phyloP scores from a whole-genome alignment of 2,797 vertebrate genomes.

The Gadopsis marmoratus region DNA sequence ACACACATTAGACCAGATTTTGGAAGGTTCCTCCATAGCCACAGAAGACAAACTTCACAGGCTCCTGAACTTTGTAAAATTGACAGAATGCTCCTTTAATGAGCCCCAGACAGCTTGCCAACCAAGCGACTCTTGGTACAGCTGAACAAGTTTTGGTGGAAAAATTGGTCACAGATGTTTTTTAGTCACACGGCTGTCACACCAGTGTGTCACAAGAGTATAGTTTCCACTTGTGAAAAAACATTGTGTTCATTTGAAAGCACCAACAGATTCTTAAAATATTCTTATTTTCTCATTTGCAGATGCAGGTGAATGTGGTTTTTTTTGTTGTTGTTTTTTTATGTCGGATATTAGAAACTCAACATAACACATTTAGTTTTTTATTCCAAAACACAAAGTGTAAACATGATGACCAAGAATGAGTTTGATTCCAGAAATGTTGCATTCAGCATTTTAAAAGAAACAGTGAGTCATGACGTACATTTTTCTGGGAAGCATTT shows the following conservation, averaged over 20 bases:
- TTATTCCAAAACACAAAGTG: conserved; percentile 2
- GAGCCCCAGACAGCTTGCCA: not conserved
- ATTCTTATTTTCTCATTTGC: not conserved
- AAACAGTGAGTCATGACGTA: not conserved
- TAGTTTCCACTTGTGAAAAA: not conserved
- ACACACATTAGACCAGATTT: not conserved
- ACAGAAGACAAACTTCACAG: not conserved
- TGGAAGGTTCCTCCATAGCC: not conserved
- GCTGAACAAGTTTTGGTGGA: not conserved
- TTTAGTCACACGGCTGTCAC: not conserved
- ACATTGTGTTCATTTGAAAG: not conserved
- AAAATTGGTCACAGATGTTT: not conserved
- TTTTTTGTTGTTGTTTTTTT: not conserved
- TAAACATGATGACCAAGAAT: not conserved
- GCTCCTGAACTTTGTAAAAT: not conserved
- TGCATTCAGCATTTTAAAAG: conserved; percentile 6
- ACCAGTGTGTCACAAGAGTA: not conserved
- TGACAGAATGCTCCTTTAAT: not conserved
- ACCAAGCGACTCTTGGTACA: not conserved
- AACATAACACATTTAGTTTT: not conserved
- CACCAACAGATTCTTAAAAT: not conserved
- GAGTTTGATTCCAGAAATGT: not conserved
- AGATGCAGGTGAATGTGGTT: not conserved
- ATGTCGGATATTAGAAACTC: not conserved
- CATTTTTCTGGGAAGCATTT: not conserved